phyloP scores from a whole-genome alignment of 30 jellyfish, hydroid and myxozoan genomes.

The Turritopsis rubra region DNA sequence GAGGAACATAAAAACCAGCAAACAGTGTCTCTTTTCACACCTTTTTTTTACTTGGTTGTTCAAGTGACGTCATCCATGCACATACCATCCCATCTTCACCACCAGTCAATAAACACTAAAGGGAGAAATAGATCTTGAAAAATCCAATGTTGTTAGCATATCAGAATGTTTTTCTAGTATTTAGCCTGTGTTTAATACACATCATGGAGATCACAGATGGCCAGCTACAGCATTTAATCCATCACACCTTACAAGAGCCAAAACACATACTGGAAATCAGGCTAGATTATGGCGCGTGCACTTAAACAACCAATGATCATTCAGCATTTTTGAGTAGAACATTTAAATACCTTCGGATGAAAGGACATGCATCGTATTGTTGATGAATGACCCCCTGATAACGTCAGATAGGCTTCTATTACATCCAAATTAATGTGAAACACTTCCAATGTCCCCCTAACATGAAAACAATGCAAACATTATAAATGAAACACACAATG shows the following conservation, averaged over 20 bases:
- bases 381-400: conserved; percentile 72
- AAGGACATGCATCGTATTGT: conserved; percentile 41
- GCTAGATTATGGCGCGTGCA: no score
- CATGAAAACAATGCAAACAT: not conserved
- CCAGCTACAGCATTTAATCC: no score
- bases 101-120: conserved; percentile 64
- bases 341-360: not conserved
- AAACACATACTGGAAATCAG: no score
- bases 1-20: no score
- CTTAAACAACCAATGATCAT: no score
- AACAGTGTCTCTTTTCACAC: no score
- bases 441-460: conserved; percentile 59
- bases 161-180: no score
- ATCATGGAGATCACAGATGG: no score
- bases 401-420: conserved; percentile 56
- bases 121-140: not conserved
- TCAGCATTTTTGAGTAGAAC: no score
- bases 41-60: not conserved
- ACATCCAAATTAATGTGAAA: conserved; percentile 55
- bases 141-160: no score
- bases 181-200: no score
- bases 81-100: conserved; percentile 95
- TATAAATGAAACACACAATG: not conserved
- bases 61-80: conserved; percentile 35
- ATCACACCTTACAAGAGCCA: no score